Evolutionary conservation across 2,797 vertebrate species (phyloP).

Genomic region (Meriones psammophilus): DNA sequence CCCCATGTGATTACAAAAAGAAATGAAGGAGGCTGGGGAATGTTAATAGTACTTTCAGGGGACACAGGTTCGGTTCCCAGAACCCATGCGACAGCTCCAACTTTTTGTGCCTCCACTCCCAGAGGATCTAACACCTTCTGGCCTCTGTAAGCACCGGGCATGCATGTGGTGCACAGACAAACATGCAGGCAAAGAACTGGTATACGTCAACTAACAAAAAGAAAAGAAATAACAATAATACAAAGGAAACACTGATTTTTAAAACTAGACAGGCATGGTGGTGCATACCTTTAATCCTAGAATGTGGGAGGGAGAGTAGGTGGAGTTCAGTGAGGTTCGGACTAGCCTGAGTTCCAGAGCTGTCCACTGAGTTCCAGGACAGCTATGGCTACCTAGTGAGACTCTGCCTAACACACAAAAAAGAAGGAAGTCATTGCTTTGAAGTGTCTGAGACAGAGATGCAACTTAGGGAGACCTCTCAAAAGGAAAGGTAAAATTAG

Average conservation of each 20-base stretch:
- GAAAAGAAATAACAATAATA: slow-evolving; percentile 5
- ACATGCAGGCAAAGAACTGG: not conserved
- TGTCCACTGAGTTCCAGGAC: not conserved
- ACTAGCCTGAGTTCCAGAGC: not conserved
- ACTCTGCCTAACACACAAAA: not conserved
- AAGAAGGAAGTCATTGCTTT: not conserved
- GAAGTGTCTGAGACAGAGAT: not conserved
- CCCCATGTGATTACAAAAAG: not conserved
- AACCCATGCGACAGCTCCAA: not conserved
- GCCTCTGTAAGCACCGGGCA: not conserved
- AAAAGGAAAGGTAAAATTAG: not conserved
- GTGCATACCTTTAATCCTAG: not conserved
- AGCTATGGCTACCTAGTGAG: not conserved
- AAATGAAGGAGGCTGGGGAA: not conserved
- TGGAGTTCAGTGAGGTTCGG: not conserved
- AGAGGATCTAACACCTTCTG: not conserved
- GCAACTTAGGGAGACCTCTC: slow-evolving; percentile 4
- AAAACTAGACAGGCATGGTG: not conserved
- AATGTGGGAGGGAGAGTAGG: not conserved
- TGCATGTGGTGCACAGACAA: no score
- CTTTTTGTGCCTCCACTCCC: not conserved
- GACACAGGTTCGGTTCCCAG: not conserved
- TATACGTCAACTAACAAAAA: not conserved
- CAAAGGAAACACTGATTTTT: not conserved
- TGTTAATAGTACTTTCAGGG: not conserved